Conservation (phyloP, 1,140 invertebrate genomes). For the Drosophila virilis region DNA sequence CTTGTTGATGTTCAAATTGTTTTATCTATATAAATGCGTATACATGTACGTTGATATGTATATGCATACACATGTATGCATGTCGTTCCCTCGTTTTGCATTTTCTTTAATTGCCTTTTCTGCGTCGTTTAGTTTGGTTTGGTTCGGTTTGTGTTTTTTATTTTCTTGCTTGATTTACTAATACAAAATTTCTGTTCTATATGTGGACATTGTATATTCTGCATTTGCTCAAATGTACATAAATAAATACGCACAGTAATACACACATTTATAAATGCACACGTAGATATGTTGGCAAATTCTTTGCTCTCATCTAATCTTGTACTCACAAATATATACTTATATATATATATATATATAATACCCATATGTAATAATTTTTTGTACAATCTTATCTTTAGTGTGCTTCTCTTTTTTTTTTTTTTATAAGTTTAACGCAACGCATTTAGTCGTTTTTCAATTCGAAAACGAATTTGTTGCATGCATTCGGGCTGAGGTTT, state of each 20-base stretch:
- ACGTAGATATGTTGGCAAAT: slow-evolving; percentile 1
- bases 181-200: slow-evolving; percentile 18
- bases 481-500: slow-evolving; percentile 17
- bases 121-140: slow-evolving; percentile 32
- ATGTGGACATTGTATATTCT: slow-evolving; percentile 18
- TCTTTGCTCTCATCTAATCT: neutral
- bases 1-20: slow-evolving; percentile 63
- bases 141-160: slow-evolving; percentile 36
- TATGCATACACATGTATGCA: slow-evolving; percentile 6
- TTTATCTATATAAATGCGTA: slow-evolving; percentile 51
- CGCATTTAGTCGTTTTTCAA: neutral
- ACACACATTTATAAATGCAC: slow-evolving; percentile 1
- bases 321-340: neutral
- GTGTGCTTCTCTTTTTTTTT: slow-evolving; percentile 3
- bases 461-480: slow-evolving; percentile 3
- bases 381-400: slow-evolving; percentile 17
- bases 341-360: neutral
- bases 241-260: neutral
- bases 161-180: slow-evolving; percentile 13
- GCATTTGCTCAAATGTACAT: slow-evolving; percentile 16
- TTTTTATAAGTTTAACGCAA: neutral
- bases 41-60: slow-evolving; percentile 1
- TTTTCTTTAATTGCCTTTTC: slow-evolving; percentile 59
- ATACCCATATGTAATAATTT: neutral
- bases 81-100: slow-evolving; percentile 11